Conservation (phyloP, 2,113 vertebrate species). For the Bagarius yarrelli region DNA sequence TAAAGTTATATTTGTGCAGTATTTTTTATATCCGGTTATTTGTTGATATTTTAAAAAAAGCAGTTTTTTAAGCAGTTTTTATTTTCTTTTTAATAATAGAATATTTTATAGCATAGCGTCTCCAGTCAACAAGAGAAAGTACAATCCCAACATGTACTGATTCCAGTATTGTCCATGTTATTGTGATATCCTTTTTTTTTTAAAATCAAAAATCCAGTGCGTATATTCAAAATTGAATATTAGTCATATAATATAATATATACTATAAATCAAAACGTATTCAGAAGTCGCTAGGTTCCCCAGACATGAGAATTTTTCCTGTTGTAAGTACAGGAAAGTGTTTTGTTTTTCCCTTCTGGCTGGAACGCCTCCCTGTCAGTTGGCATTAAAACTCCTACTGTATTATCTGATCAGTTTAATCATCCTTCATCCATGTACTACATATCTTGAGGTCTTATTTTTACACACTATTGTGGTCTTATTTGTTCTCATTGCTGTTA, state of each 20-base stretch:
- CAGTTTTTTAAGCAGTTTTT: not conserved
- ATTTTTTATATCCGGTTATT: not conserved
- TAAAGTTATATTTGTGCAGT: not conserved
- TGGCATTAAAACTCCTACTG: constrained; percentile 16
- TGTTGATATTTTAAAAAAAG: not conserved
- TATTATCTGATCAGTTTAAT: constrained; percentile 39
- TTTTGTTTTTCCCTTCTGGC: not conserved
- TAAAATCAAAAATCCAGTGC: not conserved
- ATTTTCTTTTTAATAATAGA: not conserved
- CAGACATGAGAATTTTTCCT: not conserved
- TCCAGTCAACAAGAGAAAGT: not conserved
- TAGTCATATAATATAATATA: no score
- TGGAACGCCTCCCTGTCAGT: not conserved
- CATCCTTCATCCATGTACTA: constrained; percentile 22
- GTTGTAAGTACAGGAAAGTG: not conserved
- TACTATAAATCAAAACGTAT: not conserved
- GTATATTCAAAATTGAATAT: not conserved
- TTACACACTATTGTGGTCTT: not conserved
- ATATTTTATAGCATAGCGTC: no score
- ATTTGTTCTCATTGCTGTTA: not conserved
- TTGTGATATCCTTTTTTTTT: not conserved
- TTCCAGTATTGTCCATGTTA: not conserved
- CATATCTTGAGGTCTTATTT: not conserved
- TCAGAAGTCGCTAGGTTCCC: not conserved
- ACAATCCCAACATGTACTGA: not conserved